phyloP scores from a whole-genome alignment of 53 echinoderm and acorn worm species.

The Holothuria scabra region DNA sequence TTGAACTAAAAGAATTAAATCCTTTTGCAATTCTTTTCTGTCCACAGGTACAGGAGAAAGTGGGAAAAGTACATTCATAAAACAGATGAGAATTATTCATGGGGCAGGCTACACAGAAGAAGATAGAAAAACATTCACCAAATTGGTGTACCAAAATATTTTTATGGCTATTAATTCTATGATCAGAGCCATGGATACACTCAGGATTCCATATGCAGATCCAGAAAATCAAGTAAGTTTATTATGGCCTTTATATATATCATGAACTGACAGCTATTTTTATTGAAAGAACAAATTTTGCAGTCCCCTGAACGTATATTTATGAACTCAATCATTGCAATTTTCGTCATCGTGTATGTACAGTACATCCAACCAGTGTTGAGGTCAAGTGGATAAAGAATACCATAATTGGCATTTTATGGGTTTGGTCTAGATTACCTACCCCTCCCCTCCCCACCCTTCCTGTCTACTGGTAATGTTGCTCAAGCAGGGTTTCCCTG shows the following conservation, averaged over 20 bases:
- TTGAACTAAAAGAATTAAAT: too few species aligned
- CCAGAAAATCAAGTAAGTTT: slow-evolving; percentile 89
- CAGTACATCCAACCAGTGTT: too few species aligned
- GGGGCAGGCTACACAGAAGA: slow-evolving; percentile 99
- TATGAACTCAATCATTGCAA: too few species aligned
- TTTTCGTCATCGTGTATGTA: too few species aligned
- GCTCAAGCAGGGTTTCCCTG: too few species aligned
- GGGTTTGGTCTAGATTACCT: too few species aligned
- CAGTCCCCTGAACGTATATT: background rate
- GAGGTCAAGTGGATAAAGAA: too few species aligned
- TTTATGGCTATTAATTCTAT: slow-evolving; percentile 99
- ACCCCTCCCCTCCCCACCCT: too few species aligned
- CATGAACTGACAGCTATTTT: background rate
- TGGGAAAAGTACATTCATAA: slow-evolving; percentile 99
- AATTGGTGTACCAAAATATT: slow-evolving; percentile 99
- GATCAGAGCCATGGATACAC: slow-evolving; percentile 99
- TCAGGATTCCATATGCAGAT: slow-evolving; percentile 96
- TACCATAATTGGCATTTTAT: too few species aligned
- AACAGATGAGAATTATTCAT: slow-evolving; percentile 99
- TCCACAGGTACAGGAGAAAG: slow-evolving; percentile 96
- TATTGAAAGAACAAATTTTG: background rate
- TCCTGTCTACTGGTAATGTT: too few species aligned
- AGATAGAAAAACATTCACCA: slow-evolving; percentile 99
- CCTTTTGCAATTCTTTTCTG: background rate
- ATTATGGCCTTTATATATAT: background rate